Conservation (phyloP, 2,797 vertebrate genomes). For the Dromococcyx pavoninus region DNA sequence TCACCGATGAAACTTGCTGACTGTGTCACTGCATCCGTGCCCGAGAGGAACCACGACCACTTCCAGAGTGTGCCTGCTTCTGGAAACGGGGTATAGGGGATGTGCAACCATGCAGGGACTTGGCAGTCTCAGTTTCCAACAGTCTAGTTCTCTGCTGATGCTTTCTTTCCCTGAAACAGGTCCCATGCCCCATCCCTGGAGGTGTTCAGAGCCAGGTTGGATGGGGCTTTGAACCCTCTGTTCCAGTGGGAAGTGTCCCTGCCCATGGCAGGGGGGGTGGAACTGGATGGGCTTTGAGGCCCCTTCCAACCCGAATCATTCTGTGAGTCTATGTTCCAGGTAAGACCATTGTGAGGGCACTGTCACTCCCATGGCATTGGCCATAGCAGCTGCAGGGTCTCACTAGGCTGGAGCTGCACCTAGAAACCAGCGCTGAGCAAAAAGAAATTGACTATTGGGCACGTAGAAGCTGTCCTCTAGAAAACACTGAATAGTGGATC, state of each 20-base stretch:
- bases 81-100: not conserved
- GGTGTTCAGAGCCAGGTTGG: no score
- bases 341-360: not conserved
- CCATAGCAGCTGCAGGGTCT: rapidly evolving
- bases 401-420: not conserved
- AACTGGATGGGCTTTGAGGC: no score
- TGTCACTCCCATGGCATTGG: not conserved
- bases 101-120: not conserved
- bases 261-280: no score
- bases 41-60: not conserved
- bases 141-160: not conserved
- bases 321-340: not conserved
- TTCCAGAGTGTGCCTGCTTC: not conserved
- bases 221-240: no score
- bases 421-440: not conserved
- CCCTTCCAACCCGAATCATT: no score
- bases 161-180: not conserved
- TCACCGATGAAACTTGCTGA: not conserved
- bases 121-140: not conserved
- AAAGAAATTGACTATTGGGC: rapidly evolving
- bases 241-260: no score
- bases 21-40: rapidly evolving
- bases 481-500: not conserved
- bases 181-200: no score
- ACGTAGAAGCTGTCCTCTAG: rapidly evolving